phyloP scores from a whole-genome alignment of 92 coral and sea anemone species.

The Umimayanthus chanpuru region DNA sequence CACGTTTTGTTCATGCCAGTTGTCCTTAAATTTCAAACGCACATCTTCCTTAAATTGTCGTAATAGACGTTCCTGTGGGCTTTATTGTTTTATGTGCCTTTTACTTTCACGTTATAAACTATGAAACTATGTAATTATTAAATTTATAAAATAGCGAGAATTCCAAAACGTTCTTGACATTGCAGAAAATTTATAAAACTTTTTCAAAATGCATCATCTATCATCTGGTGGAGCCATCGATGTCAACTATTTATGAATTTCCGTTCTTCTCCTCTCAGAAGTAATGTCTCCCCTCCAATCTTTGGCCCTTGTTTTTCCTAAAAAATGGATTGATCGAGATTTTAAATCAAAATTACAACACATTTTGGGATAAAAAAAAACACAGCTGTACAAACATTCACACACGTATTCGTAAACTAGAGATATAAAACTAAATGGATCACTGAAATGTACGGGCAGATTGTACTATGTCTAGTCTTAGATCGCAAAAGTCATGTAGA shows the following conservation, averaged over 20 bases:
- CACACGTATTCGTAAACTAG: no score
- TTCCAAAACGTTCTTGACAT: background rate
- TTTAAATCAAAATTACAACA: no score
- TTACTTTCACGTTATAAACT: no score
- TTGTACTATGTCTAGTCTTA: no score
- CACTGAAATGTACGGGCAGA: no score
- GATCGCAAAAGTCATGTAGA: no score
- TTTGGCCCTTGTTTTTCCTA: conserved; percentile 95
- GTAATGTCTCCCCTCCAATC: conserved; percentile 86
- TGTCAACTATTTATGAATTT: conserved; percentile 68
- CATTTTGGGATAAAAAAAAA: no score
- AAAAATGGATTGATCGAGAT: background rate
- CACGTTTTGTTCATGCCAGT: background rate
- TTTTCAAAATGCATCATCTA: background rate
- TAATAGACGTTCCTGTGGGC: no score
- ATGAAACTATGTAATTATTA: background rate
- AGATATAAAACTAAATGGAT: no score
- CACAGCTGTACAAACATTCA: no score
- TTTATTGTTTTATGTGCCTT: no score
- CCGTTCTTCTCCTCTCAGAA: conserved; percentile 88
- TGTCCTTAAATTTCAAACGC: background rate
- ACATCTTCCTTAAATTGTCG: background rate
- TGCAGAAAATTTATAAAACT: no score
- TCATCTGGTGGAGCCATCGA: background rate
- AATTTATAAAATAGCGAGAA: background rate